Evolutionary conservation across 2,797 vertebrate genomes (phyloP).

Genomic region (Ctenopoma kingsleyae): DNA sequence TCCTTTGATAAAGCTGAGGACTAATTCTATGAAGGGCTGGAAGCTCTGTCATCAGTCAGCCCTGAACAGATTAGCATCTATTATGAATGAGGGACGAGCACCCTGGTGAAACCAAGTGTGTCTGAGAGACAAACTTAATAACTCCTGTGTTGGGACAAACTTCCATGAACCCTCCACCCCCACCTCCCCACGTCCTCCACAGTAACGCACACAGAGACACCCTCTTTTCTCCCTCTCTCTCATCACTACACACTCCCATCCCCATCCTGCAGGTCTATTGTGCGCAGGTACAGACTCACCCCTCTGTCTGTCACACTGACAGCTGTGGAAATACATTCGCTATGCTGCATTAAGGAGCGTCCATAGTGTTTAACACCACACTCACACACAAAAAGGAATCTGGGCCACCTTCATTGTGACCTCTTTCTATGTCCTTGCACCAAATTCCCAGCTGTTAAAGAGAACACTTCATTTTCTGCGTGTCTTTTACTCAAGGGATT

Average conservation of each 20-base stretch:
- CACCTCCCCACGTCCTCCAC: conserved; percentile 38
- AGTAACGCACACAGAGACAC: conserved; percentile 47
- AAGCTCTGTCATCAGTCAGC: conserved; percentile 98
- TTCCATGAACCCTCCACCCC: conserved; percentile 66
- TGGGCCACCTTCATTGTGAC: conserved; percentile 37
- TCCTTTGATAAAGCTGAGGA: conserved; percentile 96
- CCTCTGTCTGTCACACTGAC: conserved; percentile 91
- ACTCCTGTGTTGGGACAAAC: conserved; percentile 92
- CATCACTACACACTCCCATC: conserved; percentile 46
- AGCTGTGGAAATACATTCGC: conserved; percentile 92
- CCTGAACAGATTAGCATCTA: conserved; percentile 98
- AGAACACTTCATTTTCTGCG: conserved; percentile 22
- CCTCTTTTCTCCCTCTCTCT: conserved; percentile 31
- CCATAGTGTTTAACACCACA: conserved; percentile 61
- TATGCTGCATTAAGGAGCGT: conserved; percentile 85
- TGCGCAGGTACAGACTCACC: conserved; percentile 89
- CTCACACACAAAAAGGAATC: conserved; percentile 62
- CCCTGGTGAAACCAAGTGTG: conserved; percentile 96
- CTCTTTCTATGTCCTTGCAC: conserved; percentile 43
- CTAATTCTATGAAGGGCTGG: conserved; percentile 97
- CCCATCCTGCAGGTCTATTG: conserved; percentile 85
- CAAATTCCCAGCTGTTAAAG: conserved; percentile 6
- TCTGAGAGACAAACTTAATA: conserved; percentile 98
- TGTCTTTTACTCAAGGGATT: conserved; percentile 11
- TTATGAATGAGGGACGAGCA: conserved; percentile 95